Conservation (phyloP, 2,113 vertebrate species). For the Psilopogon haemacephalus region DNA sequence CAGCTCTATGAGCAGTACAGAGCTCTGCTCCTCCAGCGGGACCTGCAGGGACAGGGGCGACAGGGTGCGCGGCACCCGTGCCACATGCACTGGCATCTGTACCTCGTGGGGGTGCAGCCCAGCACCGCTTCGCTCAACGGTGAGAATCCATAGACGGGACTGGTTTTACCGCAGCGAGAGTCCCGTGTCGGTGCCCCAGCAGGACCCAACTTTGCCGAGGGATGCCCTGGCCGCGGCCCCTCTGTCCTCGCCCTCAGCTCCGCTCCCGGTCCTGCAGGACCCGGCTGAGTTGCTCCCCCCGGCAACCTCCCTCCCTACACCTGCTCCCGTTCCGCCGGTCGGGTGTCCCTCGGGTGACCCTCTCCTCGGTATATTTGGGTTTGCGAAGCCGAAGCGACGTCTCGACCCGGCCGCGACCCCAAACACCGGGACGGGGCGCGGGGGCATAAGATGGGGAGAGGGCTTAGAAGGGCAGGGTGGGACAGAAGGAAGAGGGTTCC, state of each 20-base stretch:
- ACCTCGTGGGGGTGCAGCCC: background rate
- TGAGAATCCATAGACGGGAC: accelerated
- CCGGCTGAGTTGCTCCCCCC: background rate
- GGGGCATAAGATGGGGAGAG: background rate
- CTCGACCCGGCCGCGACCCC: constrained; percentile 5
- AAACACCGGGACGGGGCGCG: background rate
- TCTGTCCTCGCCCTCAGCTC: background rate
- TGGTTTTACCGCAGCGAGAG: background rate
- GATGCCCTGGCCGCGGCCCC: background rate
- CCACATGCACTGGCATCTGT: background rate
- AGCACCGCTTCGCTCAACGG: accelerated
- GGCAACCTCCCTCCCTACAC: too few relatives aligned
- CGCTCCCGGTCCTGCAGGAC: background rate
- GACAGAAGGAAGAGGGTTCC: background rate
- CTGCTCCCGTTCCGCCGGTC: background rate
- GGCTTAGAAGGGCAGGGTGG: background rate
- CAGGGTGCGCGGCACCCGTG: accelerated
- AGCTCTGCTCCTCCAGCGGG: background rate
- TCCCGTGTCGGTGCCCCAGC: background rate
- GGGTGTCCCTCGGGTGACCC: too few relatives aligned
- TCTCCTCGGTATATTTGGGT: background rate
- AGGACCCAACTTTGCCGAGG: background rate
- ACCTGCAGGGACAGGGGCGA: accelerated
- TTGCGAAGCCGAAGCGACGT: background rate
- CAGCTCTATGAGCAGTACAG: background rate